phyloP scores from a whole-genome alignment of 2,888 invertebrate species.

The Megamerina dolium region DNA sequence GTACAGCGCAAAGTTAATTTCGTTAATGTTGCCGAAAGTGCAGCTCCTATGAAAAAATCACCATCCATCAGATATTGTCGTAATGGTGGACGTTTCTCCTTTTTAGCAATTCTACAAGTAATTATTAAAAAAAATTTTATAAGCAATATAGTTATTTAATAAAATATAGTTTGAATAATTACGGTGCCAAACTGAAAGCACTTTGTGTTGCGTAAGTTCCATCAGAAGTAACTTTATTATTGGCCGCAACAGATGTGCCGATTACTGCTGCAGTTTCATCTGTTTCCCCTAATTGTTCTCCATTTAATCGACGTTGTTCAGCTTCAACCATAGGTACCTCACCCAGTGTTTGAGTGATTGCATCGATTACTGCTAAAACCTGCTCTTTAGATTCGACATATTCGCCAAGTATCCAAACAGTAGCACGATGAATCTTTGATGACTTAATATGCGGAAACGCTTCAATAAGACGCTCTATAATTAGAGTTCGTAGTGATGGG shows the following conservation, averaged over 20 bases:
- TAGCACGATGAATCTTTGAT: slow-evolving; percentile 87
- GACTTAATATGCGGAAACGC: slow-evolving; percentile 81
- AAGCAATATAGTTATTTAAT: not conserved
- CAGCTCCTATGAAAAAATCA: slow-evolving; percentile 93
- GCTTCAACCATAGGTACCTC: slow-evolving; percentile 60
- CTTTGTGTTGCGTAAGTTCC: slow-evolving; percentile 99
- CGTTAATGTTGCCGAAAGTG: slow-evolving; percentile 82
- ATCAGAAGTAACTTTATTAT: slow-evolving; percentile 81
- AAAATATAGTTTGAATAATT: slow-evolving; percentile 42
- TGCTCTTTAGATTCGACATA: slow-evolving; percentile 77
- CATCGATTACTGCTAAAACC: slow-evolving; percentile 72
- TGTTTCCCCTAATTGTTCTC: slow-evolving; percentile 57
- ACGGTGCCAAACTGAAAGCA: slow-evolving; percentile 81
- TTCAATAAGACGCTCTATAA: slow-evolving; percentile 71
- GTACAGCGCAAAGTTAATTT: slow-evolving; percentile 78
- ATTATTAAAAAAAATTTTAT: no score
- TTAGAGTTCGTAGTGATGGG: slow-evolving; percentile 69
- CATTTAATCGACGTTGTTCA: slow-evolving; percentile 67
- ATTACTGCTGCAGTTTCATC: slow-evolving; percentile 20
- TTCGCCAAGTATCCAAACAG: slow-evolving; percentile 96
- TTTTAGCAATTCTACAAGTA: slow-evolving; percentile 52
- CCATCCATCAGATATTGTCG: slow-evolving; percentile 87
- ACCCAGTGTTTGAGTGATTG: slow-evolving; percentile 68
- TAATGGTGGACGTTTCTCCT: slow-evolving; percentile 71
- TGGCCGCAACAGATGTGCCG: slow-evolving; percentile 26